Evolutionary conservation across 1,140 invertebrate species (phyloP).

Genomic region (Antheraea mylitta): DNA sequence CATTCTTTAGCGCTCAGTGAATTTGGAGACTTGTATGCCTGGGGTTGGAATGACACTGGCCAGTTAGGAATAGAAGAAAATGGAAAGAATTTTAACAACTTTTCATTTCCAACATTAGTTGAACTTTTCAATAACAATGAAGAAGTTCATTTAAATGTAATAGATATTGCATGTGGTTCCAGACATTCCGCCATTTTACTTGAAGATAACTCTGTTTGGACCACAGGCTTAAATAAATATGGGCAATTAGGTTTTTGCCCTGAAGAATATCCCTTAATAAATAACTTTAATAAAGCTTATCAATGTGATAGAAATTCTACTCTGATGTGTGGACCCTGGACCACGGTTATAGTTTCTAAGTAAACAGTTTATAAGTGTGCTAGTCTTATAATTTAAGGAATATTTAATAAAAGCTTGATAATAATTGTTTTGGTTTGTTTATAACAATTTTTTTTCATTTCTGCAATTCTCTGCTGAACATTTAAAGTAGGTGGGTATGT

Average conservation of each 20-base stretch:
- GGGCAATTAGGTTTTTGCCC: constrained; percentile 82
- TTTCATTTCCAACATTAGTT: constrained; percentile 77
- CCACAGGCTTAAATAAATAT: constrained; percentile 86
- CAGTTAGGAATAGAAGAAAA: constrained; percentile 85
- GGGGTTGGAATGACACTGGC: constrained; percentile 95
- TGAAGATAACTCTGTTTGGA: constrained; percentile 83
- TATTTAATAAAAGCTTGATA: background rate
- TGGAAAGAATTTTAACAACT: constrained; percentile 36
- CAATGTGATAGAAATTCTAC: constrained; percentile 24
- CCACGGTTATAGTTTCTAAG: constrained; percentile 35
- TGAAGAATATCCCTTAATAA: constrained; percentile 32
- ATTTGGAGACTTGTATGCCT: constrained; percentile 90
- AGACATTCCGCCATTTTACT: constrained; percentile 82
- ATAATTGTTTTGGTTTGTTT: background rate
- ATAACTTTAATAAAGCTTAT: constrained; percentile 49
- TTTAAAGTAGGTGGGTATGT: too few relatives aligned
- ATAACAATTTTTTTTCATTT: too few relatives aligned
- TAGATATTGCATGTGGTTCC: constrained; percentile 83
- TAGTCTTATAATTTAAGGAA: background rate
- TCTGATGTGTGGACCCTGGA: constrained; percentile 61
- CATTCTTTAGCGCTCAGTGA: constrained; percentile 88
- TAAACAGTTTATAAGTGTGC: background rate
- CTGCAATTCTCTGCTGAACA: too few relatives aligned
- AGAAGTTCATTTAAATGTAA: constrained; percentile 67
- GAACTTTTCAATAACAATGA: constrained; percentile 77